Evolutionary conservation across 64 coral and sea anemone species (phyloP).

Genomic region (Stichodactyla helianthus): DNA sequence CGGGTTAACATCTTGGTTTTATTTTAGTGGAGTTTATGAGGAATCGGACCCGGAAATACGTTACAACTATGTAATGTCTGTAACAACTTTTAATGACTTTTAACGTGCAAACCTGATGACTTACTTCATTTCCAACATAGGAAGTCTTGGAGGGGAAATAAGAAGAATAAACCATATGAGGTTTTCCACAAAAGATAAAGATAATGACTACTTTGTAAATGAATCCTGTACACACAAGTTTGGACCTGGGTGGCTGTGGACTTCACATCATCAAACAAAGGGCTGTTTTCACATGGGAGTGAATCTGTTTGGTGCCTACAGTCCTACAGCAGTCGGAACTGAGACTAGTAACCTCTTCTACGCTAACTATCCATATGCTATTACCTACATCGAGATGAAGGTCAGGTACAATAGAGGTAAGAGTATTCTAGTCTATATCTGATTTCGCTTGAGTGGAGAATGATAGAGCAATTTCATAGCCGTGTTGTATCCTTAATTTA

Average conservation of each 20-base stretch:
- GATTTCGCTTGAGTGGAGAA: too few relatives aligned
- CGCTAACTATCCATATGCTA: background rate
- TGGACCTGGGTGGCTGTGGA: slow-evolving; percentile 13
- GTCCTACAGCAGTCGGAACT: background rate
- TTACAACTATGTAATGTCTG: too few relatives aligned
- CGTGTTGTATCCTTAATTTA: too few relatives aligned
- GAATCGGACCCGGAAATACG: too few relatives aligned
- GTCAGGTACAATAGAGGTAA: background rate
- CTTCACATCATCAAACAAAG: background rate
- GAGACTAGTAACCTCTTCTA: background rate
- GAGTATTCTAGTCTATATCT: background rate
- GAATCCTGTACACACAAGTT: background rate
- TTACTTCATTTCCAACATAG: background rate
- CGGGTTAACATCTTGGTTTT: too few relatives aligned
- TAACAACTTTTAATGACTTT: too few relatives aligned
- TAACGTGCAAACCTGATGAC: background rate
- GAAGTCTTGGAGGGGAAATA: background rate
- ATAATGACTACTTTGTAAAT: background rate
- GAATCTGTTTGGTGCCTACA: slow-evolving; percentile 7
- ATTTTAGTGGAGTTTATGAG: too few relatives aligned
- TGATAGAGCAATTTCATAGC: too few relatives aligned
- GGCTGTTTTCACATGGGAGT: background rate
- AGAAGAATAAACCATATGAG: background rate
- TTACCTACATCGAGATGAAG: slow-evolving; percentile 20
- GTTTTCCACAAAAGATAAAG: slow-evolving; percentile 14